Conservation (phyloP, 2,113 vertebrate genomes). For the Trichomycterus rosablanca region DNA sequence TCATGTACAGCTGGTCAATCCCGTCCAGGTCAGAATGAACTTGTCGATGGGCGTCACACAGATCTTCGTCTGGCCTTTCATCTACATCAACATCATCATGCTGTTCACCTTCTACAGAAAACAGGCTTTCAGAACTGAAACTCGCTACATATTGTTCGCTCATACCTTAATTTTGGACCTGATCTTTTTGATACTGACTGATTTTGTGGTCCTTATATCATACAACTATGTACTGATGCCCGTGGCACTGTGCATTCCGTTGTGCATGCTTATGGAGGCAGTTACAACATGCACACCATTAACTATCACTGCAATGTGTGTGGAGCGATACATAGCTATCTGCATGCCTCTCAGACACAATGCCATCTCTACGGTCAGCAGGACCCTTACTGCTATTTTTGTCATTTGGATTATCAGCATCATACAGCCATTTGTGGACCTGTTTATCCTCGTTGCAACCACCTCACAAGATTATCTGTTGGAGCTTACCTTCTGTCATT, state of each 20-base stretch:
- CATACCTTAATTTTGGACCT: slow-evolving; percentile 43
- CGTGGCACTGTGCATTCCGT: slow-evolving; percentile 32
- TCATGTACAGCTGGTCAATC: slow-evolving; percentile 5
- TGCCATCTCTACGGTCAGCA: slow-evolving; percentile 27
- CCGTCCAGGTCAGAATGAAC: neutral
- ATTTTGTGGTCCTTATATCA: slow-evolving; percentile 29
- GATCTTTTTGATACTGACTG: slow-evolving; percentile 32
- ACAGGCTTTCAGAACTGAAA: slow-evolving; percentile 34
- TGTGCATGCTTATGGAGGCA: slow-evolving; percentile 37
- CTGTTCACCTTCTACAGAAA: slow-evolving; percentile 41
- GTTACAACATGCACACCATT: slow-evolving; percentile 31
- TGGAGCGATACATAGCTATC: slow-evolving; percentile 51
- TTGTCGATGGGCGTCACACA: slow-evolving; percentile 29
- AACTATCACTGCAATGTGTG: slow-evolving; percentile 45
- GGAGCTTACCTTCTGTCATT: slow-evolving; percentile 19
- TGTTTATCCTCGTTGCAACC: slow-evolving; percentile 28
- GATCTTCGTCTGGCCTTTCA: slow-evolving; percentile 38
- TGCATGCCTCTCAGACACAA: slow-evolving; percentile 44
- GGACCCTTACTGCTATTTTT: slow-evolving; percentile 16
- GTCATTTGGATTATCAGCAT: slow-evolving; percentile 28
- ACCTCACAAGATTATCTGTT: slow-evolving; percentile 27
- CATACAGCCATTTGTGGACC: slow-evolving; percentile 23
- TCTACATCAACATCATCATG: slow-evolving; percentile 45
- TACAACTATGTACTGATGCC: slow-evolving; percentile 31
- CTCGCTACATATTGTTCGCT: slow-evolving; percentile 50